phyloP scores from a whole-genome alignment of 2,797 vertebrate genomes.

The Amblyopsis hoosieri region DNA sequence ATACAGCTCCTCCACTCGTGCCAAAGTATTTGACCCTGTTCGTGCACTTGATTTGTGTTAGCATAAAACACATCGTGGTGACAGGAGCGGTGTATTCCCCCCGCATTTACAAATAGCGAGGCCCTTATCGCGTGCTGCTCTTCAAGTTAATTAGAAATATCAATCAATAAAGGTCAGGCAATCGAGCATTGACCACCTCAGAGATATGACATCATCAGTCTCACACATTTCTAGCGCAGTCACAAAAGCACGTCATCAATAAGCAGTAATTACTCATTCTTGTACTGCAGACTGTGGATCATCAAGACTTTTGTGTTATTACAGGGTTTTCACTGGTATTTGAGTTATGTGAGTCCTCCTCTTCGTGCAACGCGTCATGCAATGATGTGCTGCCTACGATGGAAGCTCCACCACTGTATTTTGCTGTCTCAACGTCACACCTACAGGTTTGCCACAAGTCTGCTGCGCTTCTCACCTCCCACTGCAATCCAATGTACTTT shows the following conservation, averaged over 20 bases:
- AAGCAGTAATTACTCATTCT: slow-evolving; percentile 4
- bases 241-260: slow-evolving; percentile 1
- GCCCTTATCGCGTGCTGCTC: slow-evolving; percentile 35
- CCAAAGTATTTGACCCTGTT: slow-evolving; percentile 35
- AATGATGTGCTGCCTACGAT: slow-evolving; percentile 48
- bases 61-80: slow-evolving; percentile 1
- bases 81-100: slow-evolving; percentile 24
- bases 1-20: slow-evolving; percentile 11
- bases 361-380: slow-evolving; percentile 53
- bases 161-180: too few species aligned
- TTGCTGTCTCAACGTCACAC: slow-evolving; percentile 17
- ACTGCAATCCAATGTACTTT: slow-evolving; percentile 25
- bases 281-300: slow-evolving; percentile 19
- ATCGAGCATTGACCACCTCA: too few species aligned
- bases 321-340: slow-evolving; percentile 38
- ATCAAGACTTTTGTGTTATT: not conserved
- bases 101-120: slow-evolving; percentile 10
- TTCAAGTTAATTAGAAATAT: not conserved
- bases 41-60: slow-evolving; percentile 18
- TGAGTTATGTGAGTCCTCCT: slow-evolving; percentile 1
- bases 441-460: slow-evolving; percentile 35
- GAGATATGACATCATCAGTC: too few species aligned
- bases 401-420: slow-evolving; percentile 61
- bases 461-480: slow-evolving; percentile 22
- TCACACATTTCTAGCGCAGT: too few species aligned